Percentiles rank a stretch among this genome's conserved stretches.
phyloP scores from a whole-genome alignment of 2,797 vertebrate genomes.

The Gephyroberyx darwinii region DNA sequence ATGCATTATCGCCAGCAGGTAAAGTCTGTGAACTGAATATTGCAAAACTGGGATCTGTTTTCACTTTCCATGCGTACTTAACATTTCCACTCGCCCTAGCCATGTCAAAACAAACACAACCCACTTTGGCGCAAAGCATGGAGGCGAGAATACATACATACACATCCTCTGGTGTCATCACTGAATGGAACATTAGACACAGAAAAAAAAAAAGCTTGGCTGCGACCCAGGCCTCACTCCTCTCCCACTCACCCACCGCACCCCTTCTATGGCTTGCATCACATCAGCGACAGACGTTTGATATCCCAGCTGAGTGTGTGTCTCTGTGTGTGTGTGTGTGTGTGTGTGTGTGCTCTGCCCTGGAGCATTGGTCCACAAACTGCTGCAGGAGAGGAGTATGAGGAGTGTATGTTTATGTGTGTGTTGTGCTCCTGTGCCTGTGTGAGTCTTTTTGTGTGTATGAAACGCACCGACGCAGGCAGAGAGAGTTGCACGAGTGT shows the following conservation, averaged over 20 bases:
- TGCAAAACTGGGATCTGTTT: slow-evolving; percentile 11
- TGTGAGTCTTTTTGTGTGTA: not conserved
- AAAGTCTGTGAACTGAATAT: slow-evolving; percentile 31
- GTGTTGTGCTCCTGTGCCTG: not conserved
- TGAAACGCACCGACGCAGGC: not conserved
- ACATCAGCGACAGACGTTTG: slow-evolving; percentile 51
- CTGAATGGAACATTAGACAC: slow-evolving; percentile 60
- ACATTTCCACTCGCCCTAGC: slow-evolving; percentile 28
- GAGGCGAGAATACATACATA: slow-evolving; percentile 29
- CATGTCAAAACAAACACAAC: slow-evolving; percentile 58
- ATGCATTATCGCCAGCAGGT: slow-evolving; percentile 82
- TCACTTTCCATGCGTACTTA: slow-evolving; percentile 31
- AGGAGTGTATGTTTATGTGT: slow-evolving; percentile 16
- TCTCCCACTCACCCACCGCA: slow-evolving; percentile 36
- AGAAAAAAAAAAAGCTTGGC: slow-evolving; percentile 46
- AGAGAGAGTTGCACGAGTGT: not conserved
- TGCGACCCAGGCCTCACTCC: slow-evolving; percentile 36
- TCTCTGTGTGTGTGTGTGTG: slow-evolving; percentile 15
- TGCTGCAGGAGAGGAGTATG: not conserved
- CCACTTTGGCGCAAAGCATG: slow-evolving; percentile 25
- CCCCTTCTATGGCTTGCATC: slow-evolving; percentile 45
- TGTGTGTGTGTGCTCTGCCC: not conserved
- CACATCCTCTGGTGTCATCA: slow-evolving; percentile 56
- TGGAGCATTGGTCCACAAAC: slow-evolving; percentile 3
- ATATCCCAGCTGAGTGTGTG: slow-evolving; percentile 44